Conservation (phyloP, 2,113 vertebrate species). For the Conger conger region DNA sequence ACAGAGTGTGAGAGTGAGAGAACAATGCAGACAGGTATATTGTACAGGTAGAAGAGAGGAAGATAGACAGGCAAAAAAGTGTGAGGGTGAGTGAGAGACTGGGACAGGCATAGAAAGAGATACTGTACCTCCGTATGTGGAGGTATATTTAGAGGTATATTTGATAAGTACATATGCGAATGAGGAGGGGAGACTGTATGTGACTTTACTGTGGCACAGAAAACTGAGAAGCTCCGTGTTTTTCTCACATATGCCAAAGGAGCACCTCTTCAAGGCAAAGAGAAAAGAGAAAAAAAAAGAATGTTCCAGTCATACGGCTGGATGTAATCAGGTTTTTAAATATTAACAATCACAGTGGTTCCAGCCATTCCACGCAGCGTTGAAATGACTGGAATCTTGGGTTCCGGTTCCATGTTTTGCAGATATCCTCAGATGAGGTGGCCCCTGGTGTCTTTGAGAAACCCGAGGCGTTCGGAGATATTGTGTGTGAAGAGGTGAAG, state of each 20-base stretch:
- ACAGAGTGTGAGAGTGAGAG: neutral
- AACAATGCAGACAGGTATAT: neutral
- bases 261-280: neutral
- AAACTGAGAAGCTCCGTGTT: neutral
- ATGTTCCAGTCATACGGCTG: neutral
- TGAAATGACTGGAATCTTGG: too few species aligned
- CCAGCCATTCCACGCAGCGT: too few species aligned
- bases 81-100: neutral
- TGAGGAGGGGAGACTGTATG: neutral
- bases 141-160: neutral
- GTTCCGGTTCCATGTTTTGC: neutral
- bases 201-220: neutral
- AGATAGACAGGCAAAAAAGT: neutral
- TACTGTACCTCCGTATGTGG: too few species aligned
- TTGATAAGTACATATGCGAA: neutral
- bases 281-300: neutral
- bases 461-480: neutral
- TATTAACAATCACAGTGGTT: too few species aligned
- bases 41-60: neutral
- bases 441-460: neutral
- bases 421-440: neutral
- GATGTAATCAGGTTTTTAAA: neutral
- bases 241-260: neutral
- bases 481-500: conserved; percentile 38
- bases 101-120: neutral